A percentile compares a stretch with the other conserved stretches of the same genome.
phyloP scores from a whole-genome alignment of 1,140 invertebrate species.

The Platyscapa corneri region DNA sequence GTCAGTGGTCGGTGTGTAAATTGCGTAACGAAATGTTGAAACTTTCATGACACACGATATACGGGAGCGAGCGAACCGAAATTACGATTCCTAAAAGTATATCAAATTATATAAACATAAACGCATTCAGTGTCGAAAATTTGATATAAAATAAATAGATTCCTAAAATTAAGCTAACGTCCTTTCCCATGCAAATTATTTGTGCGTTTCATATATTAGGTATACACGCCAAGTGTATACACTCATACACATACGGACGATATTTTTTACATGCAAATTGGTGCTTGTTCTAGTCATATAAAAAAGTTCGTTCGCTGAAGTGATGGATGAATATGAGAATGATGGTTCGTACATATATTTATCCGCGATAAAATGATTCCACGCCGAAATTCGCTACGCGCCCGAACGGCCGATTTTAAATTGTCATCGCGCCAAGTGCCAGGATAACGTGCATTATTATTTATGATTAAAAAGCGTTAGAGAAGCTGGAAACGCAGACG shows the following conservation, averaged over 20 bases:
- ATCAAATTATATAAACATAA: slow-evolving; percentile 10
- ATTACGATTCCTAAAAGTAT: slow-evolving; percentile 12
- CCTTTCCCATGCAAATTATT: slow-evolving; percentile 60
- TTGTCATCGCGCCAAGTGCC: not conserved
- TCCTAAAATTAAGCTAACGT: slow-evolving; percentile 6
- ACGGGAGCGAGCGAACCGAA: not conserved
- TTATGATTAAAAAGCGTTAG: not conserved
- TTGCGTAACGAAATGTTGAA: not conserved
- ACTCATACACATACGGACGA: slow-evolving; percentile 31
- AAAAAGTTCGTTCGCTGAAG: slow-evolving; percentile 32
- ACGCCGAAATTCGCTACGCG: not conserved
- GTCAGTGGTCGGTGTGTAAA: not conserved
- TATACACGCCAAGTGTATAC: slow-evolving; percentile 23
- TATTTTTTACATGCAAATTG: slow-evolving; percentile 47
- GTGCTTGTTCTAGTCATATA: slow-evolving; percentile 47
- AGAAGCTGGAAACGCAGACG: too few species aligned
- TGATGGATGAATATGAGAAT: slow-evolving; percentile 25
- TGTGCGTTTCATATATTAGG: slow-evolving; percentile 36
- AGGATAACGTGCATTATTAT: not conserved
- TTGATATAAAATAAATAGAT: too few species aligned
- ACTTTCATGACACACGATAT: not conserved
- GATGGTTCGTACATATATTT: slow-evolving; percentile 28
- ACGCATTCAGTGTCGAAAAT: not conserved
- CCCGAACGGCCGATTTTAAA: not conserved
- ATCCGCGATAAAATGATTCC: not conserved